Evolutionary conservation across 1,140 invertebrate species (phyloP), one percentile per base, ranked within the genome.

Genomic region (Metopolophium dirhodum): DNA sequence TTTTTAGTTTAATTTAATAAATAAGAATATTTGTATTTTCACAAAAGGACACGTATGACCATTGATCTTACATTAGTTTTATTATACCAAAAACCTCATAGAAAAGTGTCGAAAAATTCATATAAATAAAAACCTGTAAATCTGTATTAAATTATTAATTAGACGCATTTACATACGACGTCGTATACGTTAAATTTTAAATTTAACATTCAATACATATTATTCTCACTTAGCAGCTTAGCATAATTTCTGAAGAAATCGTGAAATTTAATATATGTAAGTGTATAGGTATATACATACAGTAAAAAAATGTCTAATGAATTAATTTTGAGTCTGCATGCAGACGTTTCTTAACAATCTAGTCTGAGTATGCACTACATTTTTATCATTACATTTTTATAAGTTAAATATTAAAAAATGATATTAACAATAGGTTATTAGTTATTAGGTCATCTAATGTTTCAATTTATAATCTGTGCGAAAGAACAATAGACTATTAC

Each of bases 371-470:
- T 41, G 4, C 30, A n/a, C 30, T 77, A 77, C n/a, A 77, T 77
- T 77, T 68, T 77, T 77, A 77, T 77, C 61, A 77, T 18, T 30
- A 1, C 30, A 77, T n/a, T 14, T n/a, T 77, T 77, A 18, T n/a
- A n/a, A 77, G 14, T 1, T 77, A 77, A 77, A 77, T 77, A 77
- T 77, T 35, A 77, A 77, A n/a, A 77, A 77, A 77, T 77, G 18
- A 4, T 77, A 18, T 18, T 77, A 77, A n/a, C 61, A 68, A 54
- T n/a, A 77, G 61, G 61, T 77, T 77, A 77, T 77, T 77, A 77
- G 61, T 77, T 77, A 77, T 35, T 77, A 77, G 61, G 61, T 77
- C 61, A 77, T 77, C 61, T 77, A 77, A 77, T 77, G 61, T 77
- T 77, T 77, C 61, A 77, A 77, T n/a, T 77, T n/a, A 77, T 77